Evolutionary conservation across 2,113 vertebrate species (phyloP).

Genomic region (Condylura cristata): DNA sequence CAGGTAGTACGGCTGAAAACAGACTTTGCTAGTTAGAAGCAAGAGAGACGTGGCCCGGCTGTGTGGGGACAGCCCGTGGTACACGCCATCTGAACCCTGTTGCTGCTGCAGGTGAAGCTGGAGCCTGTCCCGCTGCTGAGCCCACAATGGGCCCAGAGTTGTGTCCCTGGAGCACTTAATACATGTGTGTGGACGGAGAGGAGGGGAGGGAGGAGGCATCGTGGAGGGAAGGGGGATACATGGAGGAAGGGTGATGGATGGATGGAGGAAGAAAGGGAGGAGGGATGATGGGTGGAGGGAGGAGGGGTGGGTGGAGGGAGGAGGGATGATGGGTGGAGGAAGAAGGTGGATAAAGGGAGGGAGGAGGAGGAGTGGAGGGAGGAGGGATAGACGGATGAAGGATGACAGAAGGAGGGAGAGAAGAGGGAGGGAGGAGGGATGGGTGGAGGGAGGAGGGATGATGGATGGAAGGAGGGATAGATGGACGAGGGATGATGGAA

Average conservation of each 20-base stretch:
- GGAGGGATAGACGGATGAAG: too few relatives aligned
- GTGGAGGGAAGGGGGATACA: too few relatives aligned
- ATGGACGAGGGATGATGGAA: neutral
- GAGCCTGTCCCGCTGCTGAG: neutral
- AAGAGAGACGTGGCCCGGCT: neutral
- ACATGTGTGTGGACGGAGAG: neutral
- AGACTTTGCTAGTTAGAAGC: neutral
- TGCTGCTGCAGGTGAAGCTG: neutral
- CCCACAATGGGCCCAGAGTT: accelerated
- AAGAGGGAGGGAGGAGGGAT: neutral
- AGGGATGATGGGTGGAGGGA: too few relatives aligned
- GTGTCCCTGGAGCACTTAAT: neutral
- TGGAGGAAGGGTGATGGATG: too few relatives aligned
- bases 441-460: too few relatives aligned
- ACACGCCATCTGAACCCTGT: neutral
- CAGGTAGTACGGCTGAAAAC: neutral
- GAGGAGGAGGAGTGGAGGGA: too few relatives aligned
- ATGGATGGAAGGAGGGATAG: too few relatives aligned
- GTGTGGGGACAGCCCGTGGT: too few relatives aligned
- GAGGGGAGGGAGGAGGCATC: neutral
- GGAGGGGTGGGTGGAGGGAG: too few relatives aligned
- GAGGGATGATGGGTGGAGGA: too few relatives aligned
- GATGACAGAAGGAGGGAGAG: neutral
- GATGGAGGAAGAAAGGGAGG: too few relatives aligned
- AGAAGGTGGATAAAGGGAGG: too few relatives aligned